Percentiles rank a stretch among this genome's conserved stretches.
Conservation (phyloP, 2,113 vertebrate genomes). For the Lepisosteus oculatus region DNA sequence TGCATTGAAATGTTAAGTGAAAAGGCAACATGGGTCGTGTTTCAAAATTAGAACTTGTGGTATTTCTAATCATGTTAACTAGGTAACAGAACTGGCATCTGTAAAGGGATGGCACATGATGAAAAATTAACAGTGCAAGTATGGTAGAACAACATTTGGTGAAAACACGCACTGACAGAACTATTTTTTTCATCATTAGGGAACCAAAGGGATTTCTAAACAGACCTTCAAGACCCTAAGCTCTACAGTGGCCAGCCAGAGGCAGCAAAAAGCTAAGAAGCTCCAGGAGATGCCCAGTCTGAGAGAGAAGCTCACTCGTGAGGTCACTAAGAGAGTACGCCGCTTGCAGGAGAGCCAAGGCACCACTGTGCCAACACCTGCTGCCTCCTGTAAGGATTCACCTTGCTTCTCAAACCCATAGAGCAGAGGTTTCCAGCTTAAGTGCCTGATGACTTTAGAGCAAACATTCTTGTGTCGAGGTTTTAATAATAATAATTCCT, state of each 20-base stretch:
- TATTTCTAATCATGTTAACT: no score
- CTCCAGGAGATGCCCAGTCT: slow-evolving; percentile 40
- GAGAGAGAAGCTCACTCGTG: slow-evolving; percentile 39
- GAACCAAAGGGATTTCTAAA: slow-evolving; percentile 46
- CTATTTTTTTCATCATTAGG: slow-evolving; percentile 35
- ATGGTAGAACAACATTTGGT: no score
- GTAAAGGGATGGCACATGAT: no score
- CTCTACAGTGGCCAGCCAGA: slow-evolving; percentile 38
- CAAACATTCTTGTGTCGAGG: no score
- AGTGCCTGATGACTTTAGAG: no score
- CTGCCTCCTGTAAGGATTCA: slow-evolving; percentile 29
- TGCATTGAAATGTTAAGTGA: no score
- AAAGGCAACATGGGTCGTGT: no score
- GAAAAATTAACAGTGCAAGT: no score
- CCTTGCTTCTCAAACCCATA: neutral
- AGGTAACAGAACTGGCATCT: no score
- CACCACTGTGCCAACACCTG: neutral
- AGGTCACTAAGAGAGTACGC: slow-evolving; percentile 33
- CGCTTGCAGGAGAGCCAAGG: slow-evolving; percentile 17
- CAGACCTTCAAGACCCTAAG: slow-evolving; percentile 44
- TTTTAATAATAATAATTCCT: no score
- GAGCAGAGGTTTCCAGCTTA: neutral
- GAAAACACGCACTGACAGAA: neutral
- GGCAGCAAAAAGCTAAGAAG: slow-evolving; percentile 43
- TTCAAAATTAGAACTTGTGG: no score